phyloP scores from a whole-genome alignment of 2,888 invertebrate genomes.

The Panzeria rudis region DNA sequence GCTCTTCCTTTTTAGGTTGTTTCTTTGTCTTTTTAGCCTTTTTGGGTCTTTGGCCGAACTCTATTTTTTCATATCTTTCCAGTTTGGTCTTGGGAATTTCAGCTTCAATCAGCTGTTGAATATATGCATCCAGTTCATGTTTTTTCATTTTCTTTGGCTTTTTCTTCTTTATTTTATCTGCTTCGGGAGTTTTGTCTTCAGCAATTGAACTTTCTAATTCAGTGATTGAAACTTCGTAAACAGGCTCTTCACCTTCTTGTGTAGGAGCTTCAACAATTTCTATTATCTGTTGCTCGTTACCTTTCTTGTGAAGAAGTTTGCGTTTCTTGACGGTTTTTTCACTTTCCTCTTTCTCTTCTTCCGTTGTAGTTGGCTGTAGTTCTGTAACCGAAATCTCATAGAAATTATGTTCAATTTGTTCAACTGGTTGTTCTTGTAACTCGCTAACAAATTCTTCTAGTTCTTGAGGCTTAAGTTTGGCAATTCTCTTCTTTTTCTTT shows the following conservation, averaged over 20 bases:
- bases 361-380: slow-evolving; percentile 78
- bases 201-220: slow-evolving; percentile 79
- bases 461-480: slow-evolving; percentile 78
- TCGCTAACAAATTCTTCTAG: slow-evolving; percentile 79
- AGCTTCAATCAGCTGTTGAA: slow-evolving; percentile 81
- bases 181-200: slow-evolving; percentile 36
- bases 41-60: slow-evolving; percentile 80
- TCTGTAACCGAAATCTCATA: slow-evolving; percentile 79
- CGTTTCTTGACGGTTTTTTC: slow-evolving; percentile 79
- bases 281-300: slow-evolving; percentile 83
- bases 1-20: slow-evolving; percentile 67
- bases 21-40: slow-evolving; percentile 78
- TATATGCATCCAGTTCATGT: slow-evolving; percentile 81
- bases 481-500: slow-evolving; percentile 78
- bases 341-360: slow-evolving; percentile 73
- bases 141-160: slow-evolving; percentile 80
- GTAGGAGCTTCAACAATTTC: slow-evolving; percentile 81
- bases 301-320: slow-evolving; percentile 81
- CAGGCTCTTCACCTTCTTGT: slow-evolving; percentile 82
- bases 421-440: slow-evolving; percentile 77
- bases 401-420: slow-evolving; percentile 74
- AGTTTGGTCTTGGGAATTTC: slow-evolving; percentile 83
- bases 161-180: slow-evolving; percentile 73
- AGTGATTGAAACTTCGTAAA: slow-evolving; percentile 83
- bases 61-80: slow-evolving; percentile 83